Base-by-base conservation (phyloP, 2,888 invertebrate genomes). In the Drosophila meridiana region DNA sequence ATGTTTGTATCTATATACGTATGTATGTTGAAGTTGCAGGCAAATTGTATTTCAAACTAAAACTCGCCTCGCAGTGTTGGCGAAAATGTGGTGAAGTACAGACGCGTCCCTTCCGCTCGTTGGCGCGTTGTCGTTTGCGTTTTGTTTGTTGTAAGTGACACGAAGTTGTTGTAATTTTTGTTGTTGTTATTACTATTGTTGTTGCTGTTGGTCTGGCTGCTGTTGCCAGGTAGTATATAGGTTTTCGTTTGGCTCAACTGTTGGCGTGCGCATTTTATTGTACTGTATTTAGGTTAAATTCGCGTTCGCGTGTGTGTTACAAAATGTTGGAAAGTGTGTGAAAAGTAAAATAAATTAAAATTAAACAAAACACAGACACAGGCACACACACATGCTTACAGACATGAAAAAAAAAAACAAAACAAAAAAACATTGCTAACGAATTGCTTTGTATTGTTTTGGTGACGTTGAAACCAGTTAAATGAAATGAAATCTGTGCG, bases 271-370 rank as follows among this genome's bases (percentile, higher is more conserved):
- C 82, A 73, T 77, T 73, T 79, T 67, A 60, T 69, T 78, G 60
- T 69, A 73, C 77, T 77, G 78, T 83, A 87, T 85, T 88, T 87
- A 83, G 90, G 90, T 87, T 89, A 87, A 89, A 79, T 89, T 90
- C 88, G 83, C 88, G 80, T 80, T 89, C 90, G 86, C 90, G 88
- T 76, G 80, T 89, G 83, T 76, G 73, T 88, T 87, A 78, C 88
- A 89, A 85, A 87, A 86, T 82, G 82, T 89, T 84, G 75, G 88
- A 86, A 89, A 86, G 90, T 89, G 88, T 87, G 88, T 85, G 80
- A 87, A 89, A 85, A 73, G 52, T 50, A 63, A 80, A 79, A 68
- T 47, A 73, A 58, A 66, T 56, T 42, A 30, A 65, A 55, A 65
- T 45, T 6, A 58, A 69, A 75, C 75, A 71, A 4, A 48, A 77